Percentiles rank a stretch among this genome's conserved stretches.
These are phyloP conservation scores for Zapus hudsonius DNA, from an alignment of 2,113 vertebrate genomes.

Conservation along the genomic window DNA sequence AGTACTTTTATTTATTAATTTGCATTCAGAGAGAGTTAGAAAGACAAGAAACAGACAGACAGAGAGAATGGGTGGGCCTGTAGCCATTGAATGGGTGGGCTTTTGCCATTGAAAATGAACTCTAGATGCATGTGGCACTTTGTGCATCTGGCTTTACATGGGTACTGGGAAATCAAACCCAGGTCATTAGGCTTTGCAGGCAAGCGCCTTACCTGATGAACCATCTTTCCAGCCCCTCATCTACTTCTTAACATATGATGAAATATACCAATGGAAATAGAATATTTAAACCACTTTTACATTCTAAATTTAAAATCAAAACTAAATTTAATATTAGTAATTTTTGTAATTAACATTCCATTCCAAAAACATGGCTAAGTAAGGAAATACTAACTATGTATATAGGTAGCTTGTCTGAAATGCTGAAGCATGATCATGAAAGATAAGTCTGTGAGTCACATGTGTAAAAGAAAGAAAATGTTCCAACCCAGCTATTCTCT, in stretches of 20 bases:
- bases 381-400: slow-evolving; percentile 67
- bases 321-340: background rate
- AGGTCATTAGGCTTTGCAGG: too few species aligned
- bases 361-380: slow-evolving; percentile 63
- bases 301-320: background rate
- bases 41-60: too few species aligned
- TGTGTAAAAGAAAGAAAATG: slow-evolving; percentile 47
- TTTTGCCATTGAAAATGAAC: too few species aligned
- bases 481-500: background rate
- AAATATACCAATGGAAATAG: slow-evolving; percentile 69
- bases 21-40: too few species aligned
- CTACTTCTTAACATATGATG: slow-evolving; percentile 66
- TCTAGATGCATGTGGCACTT: too few species aligned
- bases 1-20: too few species aligned
- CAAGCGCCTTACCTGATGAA: too few species aligned
- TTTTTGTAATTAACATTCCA: slow-evolving; percentile 61
- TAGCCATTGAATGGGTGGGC: too few species aligned
- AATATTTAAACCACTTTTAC: slow-evolving; percentile 60
- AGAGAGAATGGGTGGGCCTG: too few species aligned
- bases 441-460: slow-evolving; percentile 20
- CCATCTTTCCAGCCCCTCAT: too few species aligned
- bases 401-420: slow-evolving; percentile 52
- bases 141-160: too few species aligned
- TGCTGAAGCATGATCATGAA: slow-evolving; percentile 24
- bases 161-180: too few species aligned